Evolutionary conservation across 2,888 invertebrate genomes (phyloP).

Genomic region (Escarpia spicata): DNA sequence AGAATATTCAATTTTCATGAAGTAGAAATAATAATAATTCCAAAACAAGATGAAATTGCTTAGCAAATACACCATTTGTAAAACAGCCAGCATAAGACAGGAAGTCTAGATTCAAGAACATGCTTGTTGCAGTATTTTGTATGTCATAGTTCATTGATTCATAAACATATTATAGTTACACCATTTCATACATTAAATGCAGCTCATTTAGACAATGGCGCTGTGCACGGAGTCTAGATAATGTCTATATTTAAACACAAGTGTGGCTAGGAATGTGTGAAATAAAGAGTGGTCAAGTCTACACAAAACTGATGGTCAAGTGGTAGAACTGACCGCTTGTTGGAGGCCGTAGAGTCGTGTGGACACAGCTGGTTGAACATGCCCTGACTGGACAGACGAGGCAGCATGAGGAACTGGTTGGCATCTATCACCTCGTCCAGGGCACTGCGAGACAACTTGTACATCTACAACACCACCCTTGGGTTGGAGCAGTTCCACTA

Average conservation of each 20-base stretch:
- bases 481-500: background rate
- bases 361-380: slow-evolving; percentile 88
- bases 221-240: background rate
- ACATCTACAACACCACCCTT: slow-evolving; percentile 70
- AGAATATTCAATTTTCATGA: no score
- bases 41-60: slow-evolving; percentile 27
- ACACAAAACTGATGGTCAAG: background rate
- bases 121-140: no score
- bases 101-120: no score
- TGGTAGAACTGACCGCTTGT: slow-evolving; percentile 18
- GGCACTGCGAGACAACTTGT: slow-evolving; percentile 87
- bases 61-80: no score
- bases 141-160: no score
- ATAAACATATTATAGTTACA: no score
- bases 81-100: no score
- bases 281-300: background rate
- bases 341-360: slow-evolving; percentile 63
- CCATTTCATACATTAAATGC: no score
- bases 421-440: slow-evolving; percentile 87
- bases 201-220: background rate
- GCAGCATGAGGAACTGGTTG: slow-evolving; percentile 88
- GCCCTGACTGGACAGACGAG: slow-evolving; percentile 89
- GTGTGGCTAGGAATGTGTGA: background rate
- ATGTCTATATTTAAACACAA: background rate
- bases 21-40: no score